Base-by-base conservation (phyloP, 1,140 invertebrate genomes). In the Homalodisca vitripennis region DNA sequence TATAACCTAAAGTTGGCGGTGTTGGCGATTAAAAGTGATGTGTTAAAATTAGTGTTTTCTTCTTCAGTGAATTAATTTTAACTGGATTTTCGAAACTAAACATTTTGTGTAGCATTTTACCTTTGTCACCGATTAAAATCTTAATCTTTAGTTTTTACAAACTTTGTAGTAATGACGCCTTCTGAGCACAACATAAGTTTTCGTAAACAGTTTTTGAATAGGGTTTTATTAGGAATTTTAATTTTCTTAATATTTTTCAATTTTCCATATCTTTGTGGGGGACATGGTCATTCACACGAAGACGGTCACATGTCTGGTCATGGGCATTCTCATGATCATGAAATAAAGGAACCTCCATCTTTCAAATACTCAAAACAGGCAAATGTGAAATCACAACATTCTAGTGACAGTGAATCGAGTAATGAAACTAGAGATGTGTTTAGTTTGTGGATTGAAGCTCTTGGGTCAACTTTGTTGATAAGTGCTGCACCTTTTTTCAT, bases 401-500 rank as follows among this genome's bases (percentile, higher is more conserved):
- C n/a, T n/a, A n/a, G n/a, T n/a, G n/a, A n/a, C n/a, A n/a, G n/a
- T n/a, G n/a, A n/a, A n/a, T n/a, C n/a, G n/a, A n/a, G n/a, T n/a
- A n/a, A n/a, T n/a, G n/a, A n/a, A 47, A 53, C 47, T 70, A 24
- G 69, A 77, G 78, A 82, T 70, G 78, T 78, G 70, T 78, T 76
- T 24, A 82, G 85, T 66, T 81, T 95, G 41, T 93, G 94, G 86
- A 70, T 91, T n/a, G 85, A 92, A 79, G 93, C 94, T 1, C 85
- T 96, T 75, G 86, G 87, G 12, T 94, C 96, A 0, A 99, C 97
- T 0, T 76, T 97, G 12, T 82, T 97, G 46, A 98, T 99, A 74
- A 98, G 95, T 79, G 85, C 92, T 57, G 94, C 94, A 14, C 98
- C 98, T 0, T 96, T 97, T 77, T 82, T 98, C 22, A 91, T 99